Conservation (phyloP, 2,113 vertebrate species). For the Pterocles burchelli region DNA sequence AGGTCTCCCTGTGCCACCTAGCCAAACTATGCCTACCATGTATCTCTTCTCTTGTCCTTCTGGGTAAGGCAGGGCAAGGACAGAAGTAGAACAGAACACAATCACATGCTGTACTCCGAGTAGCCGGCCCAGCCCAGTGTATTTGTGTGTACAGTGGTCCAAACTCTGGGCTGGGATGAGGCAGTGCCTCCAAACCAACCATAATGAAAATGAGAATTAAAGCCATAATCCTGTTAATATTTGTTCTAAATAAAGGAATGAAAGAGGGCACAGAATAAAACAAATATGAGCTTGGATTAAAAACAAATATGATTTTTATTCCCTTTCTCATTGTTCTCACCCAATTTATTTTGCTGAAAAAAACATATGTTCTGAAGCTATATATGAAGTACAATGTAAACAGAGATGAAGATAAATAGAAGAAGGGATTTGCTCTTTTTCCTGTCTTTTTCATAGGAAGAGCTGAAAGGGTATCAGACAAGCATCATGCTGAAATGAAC, state of each 20-base stretch:
- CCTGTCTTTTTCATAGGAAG: not conserved
- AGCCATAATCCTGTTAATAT: not conserved
- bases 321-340: not conserved
- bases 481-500: not conserved
- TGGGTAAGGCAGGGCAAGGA: not conserved
- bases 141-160: not conserved
- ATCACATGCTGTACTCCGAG: not conserved
- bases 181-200: not conserved
- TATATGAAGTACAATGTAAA: not conserved
- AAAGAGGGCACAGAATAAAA: not conserved
- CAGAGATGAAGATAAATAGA: not conserved
- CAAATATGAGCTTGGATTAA: not conserved
- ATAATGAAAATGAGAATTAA: not conserved
- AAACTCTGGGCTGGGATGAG: not conserved
- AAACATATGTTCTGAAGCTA: not conserved
- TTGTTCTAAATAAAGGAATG: not conserved
- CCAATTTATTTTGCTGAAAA: not conserved
- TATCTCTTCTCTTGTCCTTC: not conserved
- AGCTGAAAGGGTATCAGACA: not conserved
- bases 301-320: not conserved
- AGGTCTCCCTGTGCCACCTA: not conserved
- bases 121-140: not conserved
- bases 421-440: not conserved
- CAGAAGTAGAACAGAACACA: not conserved
- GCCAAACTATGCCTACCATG: not conserved